Conservation (phyloP, 2,888 invertebrate genomes). For the Drosophila helvetica region DNA sequence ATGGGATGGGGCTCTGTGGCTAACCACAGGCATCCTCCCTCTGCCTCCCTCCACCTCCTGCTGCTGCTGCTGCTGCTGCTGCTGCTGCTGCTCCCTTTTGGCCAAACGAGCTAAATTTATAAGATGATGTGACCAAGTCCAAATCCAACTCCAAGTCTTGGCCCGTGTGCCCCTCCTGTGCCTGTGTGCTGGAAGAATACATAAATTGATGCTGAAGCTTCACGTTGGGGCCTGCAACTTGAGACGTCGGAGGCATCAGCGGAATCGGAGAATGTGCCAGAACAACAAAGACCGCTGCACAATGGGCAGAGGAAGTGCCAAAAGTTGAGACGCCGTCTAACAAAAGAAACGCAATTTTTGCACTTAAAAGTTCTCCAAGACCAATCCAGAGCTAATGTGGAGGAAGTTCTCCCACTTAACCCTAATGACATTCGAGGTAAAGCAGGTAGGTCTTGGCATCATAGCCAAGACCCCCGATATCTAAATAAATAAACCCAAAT, state of each 20-base stretch:
- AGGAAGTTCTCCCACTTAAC: neutral
- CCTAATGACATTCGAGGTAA: neutral
- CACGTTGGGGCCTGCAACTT: constrained; percentile 58
- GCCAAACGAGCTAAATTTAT: constrained; percentile 70
- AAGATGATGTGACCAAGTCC: constrained; percentile 70
- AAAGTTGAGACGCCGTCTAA: neutral
- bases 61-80: constrained; percentile 14
- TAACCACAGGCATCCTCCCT: constrained; percentile 70
- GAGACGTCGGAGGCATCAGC: constrained; percentile 50
- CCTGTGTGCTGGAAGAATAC: constrained; percentile 64
- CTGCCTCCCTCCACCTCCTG: neutral
- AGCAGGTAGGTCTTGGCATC: neutral
- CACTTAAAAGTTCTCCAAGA: neutral
- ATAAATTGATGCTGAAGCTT: constrained; percentile 74
- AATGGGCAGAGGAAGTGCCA: constrained; percentile 22
- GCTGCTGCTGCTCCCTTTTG: constrained; percentile 31
- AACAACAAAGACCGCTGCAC: constrained; percentile 38
- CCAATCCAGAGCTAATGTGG: constrained; percentile 9
- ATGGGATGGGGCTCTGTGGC: constrained; percentile 53
- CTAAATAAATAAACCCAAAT: constrained; percentile 3
- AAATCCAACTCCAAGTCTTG: constrained; percentile 17
- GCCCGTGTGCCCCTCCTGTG: constrained; percentile 5
- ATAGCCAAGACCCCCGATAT: too few relatives aligned
- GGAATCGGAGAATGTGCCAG: constrained; percentile 53
- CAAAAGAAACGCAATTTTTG: neutral